A percentile compares a stretch with the other conserved stretches of the same genome.
phyloP scores from a whole-genome alignment of 2,888 invertebrate genomes.

The Phymatocera aterrima region DNA sequence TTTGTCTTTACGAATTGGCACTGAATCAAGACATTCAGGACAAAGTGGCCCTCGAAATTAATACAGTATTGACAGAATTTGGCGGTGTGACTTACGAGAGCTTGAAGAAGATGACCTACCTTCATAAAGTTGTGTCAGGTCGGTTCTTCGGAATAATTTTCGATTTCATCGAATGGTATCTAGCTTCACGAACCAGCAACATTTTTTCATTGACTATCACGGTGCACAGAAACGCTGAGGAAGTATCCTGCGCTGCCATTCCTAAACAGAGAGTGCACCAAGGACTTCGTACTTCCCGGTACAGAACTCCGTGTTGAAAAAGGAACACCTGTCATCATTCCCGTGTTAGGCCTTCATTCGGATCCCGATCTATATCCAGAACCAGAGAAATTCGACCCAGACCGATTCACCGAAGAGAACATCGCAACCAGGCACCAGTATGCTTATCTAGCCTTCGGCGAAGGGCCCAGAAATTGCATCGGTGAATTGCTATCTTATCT shows the following conservation, averaged over 20 bases:
- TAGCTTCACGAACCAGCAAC: background rate
- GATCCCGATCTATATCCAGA: conserved; percentile 75
- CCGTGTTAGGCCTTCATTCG: conserved; percentile 73
- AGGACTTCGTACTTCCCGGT: background rate
- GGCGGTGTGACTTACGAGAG: conserved; percentile 72
- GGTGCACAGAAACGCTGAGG: conserved; percentile 66
- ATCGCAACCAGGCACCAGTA: conserved; percentile 61
- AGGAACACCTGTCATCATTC: conserved; percentile 68
- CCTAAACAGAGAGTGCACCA: conserved; percentile 66
- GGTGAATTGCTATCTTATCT: conserved; percentile 54
- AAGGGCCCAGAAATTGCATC: conserved; percentile 68
- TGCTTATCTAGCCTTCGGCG: conserved; percentile 66
- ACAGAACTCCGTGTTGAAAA: conserved; percentile 58
- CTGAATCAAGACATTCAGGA: conserved; percentile 72
- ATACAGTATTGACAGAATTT: conserved; percentile 65
- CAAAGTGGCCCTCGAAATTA: conserved; percentile 72
- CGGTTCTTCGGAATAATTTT: conserved; percentile 47
- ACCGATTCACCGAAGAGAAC: conserved; percentile 73
- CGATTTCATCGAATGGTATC: background rate
- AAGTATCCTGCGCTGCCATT: conserved; percentile 70
- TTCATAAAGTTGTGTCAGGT: conserved; percentile 74
- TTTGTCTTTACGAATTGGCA: conserved; percentile 74
- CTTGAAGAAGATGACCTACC: conserved; percentile 74
- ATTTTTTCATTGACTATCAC: background rate
- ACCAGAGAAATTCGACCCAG: conserved; percentile 77